phyloP scores from a whole-genome alignment of 2,797 vertebrate genomes.

The Rousettus madagascariensis region DNA sequence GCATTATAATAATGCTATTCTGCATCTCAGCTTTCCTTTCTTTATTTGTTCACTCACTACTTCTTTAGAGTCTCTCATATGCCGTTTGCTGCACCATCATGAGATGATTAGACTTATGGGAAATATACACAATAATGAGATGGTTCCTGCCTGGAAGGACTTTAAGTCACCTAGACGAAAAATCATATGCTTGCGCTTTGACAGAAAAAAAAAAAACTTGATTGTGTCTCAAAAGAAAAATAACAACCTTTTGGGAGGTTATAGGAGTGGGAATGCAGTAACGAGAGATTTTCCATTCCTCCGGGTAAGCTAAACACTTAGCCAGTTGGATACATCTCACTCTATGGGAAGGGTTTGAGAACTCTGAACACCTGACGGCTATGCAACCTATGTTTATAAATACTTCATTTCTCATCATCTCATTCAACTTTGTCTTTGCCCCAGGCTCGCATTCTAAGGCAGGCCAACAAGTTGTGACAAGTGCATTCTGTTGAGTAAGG shows the following conservation, averaged over 20 bases:
- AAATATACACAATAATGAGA: background rate
- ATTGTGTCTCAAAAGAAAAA: background rate
- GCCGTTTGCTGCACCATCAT: background rate
- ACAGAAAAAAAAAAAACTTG: background rate
- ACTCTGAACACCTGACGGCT: background rate
- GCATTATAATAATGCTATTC: background rate
- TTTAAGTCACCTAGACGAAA: background rate
- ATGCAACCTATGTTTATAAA: background rate
- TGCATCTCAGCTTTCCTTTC: background rate
- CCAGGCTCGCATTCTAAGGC: background rate
- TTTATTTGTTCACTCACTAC: background rate
- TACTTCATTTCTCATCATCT: background rate
- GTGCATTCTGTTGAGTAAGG: constrained; percentile 43
- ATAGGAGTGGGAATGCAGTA: background rate
- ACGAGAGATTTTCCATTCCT: background rate
- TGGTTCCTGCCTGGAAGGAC: background rate
- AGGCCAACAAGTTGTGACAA: constrained; percentile 26
- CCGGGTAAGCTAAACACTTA: background rate
- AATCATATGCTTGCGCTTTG: background rate
- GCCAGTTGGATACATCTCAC: background rate
- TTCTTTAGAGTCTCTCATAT: background rate
- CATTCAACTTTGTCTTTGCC: background rate
- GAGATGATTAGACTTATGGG: background rate
- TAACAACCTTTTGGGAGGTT: background rate
- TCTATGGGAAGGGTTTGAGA: background rate